A percentile compares a stretch with the other conserved stretches of the same genome.
phyloP scores from a whole-genome alignment of 1,140 invertebrate species.

The Brachionus paranguensis region DNA sequence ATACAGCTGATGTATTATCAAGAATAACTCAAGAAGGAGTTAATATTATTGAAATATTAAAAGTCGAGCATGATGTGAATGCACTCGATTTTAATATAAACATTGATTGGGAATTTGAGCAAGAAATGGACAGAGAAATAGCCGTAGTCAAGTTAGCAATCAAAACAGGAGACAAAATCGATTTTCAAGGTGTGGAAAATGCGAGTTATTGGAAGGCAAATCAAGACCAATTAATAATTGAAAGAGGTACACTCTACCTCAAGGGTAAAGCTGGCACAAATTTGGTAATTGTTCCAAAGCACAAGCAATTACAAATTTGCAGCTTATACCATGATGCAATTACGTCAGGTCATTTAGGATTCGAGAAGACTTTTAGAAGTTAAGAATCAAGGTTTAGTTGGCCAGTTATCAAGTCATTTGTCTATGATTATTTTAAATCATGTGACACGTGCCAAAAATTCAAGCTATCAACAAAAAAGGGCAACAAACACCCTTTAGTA shows the following conservation, averaged over 20 bases:
- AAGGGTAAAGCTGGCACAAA: not conserved
- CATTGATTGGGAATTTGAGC: not conserved
- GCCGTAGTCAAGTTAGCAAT: not conserved
- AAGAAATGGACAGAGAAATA: not conserved
- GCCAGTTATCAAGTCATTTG: not conserved
- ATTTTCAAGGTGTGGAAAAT: not conserved
- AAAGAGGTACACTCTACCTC: not conserved
- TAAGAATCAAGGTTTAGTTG: not conserved
- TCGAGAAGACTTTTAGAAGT: not conserved
- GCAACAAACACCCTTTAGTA: not conserved
- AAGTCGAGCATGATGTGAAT: not conserved
- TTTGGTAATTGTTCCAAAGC: not conserved
- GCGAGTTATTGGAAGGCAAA: not conserved
- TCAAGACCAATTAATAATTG: not conserved
- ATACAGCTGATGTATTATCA: not conserved
- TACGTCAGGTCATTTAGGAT: not conserved
- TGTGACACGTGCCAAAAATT: constrained; percentile 5
- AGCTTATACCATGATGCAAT: not conserved
- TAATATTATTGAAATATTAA: not conserved
- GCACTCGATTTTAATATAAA: not conserved
- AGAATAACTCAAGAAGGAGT: constrained; percentile 3
- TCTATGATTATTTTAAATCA: not conserved
- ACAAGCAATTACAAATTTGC: not conserved
- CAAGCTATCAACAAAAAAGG: not conserved
- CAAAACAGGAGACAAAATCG: not conserved